Conservation (phyloP, 2,797 vertebrate species). For the Pygocentrus nattereri region DNA sequence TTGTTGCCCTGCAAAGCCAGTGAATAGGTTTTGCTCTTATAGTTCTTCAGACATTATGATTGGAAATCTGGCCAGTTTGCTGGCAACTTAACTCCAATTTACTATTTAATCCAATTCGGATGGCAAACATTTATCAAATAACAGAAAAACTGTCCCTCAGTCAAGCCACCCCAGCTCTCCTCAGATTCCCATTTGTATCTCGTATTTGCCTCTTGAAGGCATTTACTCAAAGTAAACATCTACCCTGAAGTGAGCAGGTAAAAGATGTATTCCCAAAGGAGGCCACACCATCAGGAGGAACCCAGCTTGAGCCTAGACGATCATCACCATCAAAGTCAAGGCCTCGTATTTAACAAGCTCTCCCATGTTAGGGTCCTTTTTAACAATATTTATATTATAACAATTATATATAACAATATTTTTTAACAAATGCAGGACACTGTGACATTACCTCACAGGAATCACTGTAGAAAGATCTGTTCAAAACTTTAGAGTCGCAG, state of each 20-base stretch:
- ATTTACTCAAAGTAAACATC: constrained; percentile 5
- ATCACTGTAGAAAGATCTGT: neutral
- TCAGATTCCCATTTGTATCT: constrained; percentile 23
- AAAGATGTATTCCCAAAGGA: neutral
- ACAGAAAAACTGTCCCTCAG: neutral
- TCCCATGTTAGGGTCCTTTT: neutral
- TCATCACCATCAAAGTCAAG: constrained; percentile 27
- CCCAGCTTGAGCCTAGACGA: constrained; percentile 12
- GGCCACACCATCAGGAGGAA: neutral
- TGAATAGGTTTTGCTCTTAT: constrained; percentile 15
- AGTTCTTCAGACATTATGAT: neutral
- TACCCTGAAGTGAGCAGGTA: constrained; percentile 3
- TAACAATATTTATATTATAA: too few relatives aligned
- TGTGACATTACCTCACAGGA: neutral
- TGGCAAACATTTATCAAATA: neutral
- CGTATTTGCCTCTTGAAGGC: constrained; percentile 9
- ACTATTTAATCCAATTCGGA: constrained; percentile 10
- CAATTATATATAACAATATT: too few relatives aligned
- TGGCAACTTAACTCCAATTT: neutral
- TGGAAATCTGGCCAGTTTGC: neutral
- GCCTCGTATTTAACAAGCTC: constrained; percentile 23
- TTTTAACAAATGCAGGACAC: too few relatives aligned
- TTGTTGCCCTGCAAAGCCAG: neutral
- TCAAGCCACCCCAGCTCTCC: constrained; percentile 7
- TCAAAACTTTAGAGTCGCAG: too few relatives aligned